Evolutionary conservation across 2,113 vertebrate genomes (phyloP).

Genomic region (Atherinomorus stipes): DNA sequence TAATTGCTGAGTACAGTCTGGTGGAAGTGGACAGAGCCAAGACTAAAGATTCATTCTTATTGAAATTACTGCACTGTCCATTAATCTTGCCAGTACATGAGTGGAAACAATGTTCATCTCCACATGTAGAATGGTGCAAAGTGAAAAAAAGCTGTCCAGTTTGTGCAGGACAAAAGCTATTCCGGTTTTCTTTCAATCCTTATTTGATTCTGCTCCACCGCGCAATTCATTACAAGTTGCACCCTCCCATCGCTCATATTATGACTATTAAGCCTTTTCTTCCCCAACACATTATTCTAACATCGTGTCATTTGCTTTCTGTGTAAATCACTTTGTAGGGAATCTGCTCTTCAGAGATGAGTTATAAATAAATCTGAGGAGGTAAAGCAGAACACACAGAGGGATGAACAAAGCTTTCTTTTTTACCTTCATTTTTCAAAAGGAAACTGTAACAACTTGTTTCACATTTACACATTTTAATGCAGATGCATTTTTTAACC

Average conservation of each 20-base stretch:
- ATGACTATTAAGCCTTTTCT: conserved; percentile 8
- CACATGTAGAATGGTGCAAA: neutral
- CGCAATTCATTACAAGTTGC: conserved; percentile 1
- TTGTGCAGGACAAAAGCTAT: conserved; percentile 2
- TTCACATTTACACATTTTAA: conserved; percentile 18
- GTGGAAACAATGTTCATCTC: conserved; percentile 1
- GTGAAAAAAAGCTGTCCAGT: neutral
- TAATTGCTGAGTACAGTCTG: neutral
- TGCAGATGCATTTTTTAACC: neutral
- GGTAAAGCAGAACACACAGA: neutral
- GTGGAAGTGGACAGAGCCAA: neutral
- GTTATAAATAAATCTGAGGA: conserved; percentile 37
- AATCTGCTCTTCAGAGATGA: conserved; percentile 18
- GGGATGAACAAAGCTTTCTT: neutral
- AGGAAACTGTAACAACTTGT: neutral
- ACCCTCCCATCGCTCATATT: conserved; percentile 1
- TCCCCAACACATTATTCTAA: neutral
- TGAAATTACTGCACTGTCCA: neutral
- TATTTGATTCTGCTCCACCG: conserved; percentile 19
- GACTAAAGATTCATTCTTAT: neutral
- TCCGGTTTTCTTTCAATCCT: neutral
- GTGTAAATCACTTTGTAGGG: conserved; percentile 23
- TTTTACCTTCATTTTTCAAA: conserved; percentile 11
- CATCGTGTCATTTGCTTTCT: neutral
- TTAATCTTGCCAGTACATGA: neutral